Base-by-base conservation (phyloP, 2,888 invertebrate species). In the Serripes groenlandicus region DNA sequence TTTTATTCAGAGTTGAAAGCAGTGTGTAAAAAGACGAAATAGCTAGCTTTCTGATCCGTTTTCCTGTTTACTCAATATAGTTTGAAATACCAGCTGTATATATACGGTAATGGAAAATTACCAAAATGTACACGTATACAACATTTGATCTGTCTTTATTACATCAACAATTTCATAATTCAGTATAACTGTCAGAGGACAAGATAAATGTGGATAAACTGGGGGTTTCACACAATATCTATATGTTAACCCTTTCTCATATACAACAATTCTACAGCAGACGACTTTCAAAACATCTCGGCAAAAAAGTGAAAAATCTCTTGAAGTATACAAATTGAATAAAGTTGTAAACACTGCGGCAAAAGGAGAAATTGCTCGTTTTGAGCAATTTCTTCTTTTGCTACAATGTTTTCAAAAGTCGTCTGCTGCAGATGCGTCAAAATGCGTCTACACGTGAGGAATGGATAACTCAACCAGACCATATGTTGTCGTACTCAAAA, bases 331-430 rank as follows among this genome's bases (percentile, higher is more conserved):
- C 54, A 54, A 54, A 54, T 54, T 54, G 23, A 28, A 60, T 15
- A 60, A 18, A 18, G 9, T 60, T 15, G 60, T 28, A 28, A 60
- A 28, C 26, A 9, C 4, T 28, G 9, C 5, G 21, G 30, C 11
- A 26, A 23, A 26, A 26, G 23, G 60, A 23, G 26, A 60, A 60
- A 60, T 28, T 9, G 9, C 26, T 60, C 7, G 60, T 60, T 28
- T 28, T 30, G 7, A 60, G 60, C 60, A 60, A 28, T 60, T 60
- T 60, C 60, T 28, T 28, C 60, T 28, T 60, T 60, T 60, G 11
- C 23, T 30, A 9, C 60, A 60, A 60, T 60, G 60, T 60, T 60
- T 60, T 28, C 28, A 9, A 23, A 60, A 60, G 42, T 7, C 42
- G 7, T 42, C 42, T 42, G 7, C 15, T 15, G 15, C 42, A 42